A percentile compares a stretch with the other conserved stretches of the same genome.
These are phyloP conservation scores for Eulemur albifrons DNA, from an alignment of 2,797 vertebrate genomes.

Conservation along the genomic window DNA sequence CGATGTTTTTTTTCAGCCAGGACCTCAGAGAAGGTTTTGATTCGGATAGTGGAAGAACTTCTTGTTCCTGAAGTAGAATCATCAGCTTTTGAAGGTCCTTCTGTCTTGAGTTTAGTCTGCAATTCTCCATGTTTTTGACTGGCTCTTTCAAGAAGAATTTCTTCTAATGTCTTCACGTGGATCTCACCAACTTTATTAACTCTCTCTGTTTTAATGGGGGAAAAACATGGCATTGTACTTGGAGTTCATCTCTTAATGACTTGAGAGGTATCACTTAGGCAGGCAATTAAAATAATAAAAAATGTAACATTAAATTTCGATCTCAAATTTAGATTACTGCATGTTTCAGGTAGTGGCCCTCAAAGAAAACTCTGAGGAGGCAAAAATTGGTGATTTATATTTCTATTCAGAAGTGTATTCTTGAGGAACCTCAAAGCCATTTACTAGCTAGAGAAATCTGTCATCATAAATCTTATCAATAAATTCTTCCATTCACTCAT, in stretches of 20 bases:
- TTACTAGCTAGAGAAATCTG: not conserved
- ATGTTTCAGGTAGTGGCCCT: not conserved
- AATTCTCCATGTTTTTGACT: constrained; percentile 77
- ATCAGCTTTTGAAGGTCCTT: constrained; percentile 67
- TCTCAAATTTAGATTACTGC: not conserved
- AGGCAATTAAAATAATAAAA: not conserved
- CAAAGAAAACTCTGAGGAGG: constrained; percentile 12
- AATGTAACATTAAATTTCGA: not conserved
- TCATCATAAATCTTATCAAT: not conserved
- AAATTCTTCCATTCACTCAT: not conserved
- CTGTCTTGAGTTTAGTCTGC: constrained; percentile 72
- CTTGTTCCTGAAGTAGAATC: constrained; percentile 61
- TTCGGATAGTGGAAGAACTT: constrained; percentile 55
- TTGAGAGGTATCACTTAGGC: not conserved
- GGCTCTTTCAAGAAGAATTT: constrained; percentile 93
- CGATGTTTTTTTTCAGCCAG: constrained; percentile 87
- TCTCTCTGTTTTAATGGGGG: constrained; percentile 75
- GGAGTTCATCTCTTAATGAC: not conserved
- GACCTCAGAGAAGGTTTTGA: constrained; percentile 88
- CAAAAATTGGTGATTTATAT: not conserved
- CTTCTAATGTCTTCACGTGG: constrained; percentile 93
- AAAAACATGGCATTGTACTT: not conserved
- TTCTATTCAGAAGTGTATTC: not conserved
- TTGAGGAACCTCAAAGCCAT: not conserved
- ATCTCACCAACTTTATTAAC: constrained; percentile 85